Evolutionary conservation across 2,888 invertebrate genomes (phyloP), one percentile per base, ranked within the genome.

Genomic region (Spodoptera littoralis): DNA sequence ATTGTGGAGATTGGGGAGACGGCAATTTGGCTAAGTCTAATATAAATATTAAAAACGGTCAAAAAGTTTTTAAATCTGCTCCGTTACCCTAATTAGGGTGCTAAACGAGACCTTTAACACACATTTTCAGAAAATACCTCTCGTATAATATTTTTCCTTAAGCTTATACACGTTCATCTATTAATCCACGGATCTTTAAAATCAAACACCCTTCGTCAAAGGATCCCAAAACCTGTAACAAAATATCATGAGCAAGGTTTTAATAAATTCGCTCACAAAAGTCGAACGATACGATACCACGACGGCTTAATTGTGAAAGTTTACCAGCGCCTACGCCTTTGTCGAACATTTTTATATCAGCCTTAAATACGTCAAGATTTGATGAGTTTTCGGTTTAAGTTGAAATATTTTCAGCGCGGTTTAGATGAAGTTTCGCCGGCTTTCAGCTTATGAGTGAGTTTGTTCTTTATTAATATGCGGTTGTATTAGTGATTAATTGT

Each of bases 221-320:
- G 71, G 67, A 63, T 71, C 59, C 60, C 48, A 60, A 69, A 74
- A 67, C 56, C 66, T 71, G 65, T 70, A 79, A 81, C 80, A 82
- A 72, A 84, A 83, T 81, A 84, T 77, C 71, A 72, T 56, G 62
- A 77, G 79, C 63, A 70, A 58, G 62, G 77, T 83, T 86, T 84
- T 87, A 86, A 84, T 86, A 86, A 87, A 87, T 84, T 78, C 74
- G 73, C 73, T 80, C 64, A 82, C 66, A 73, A 74, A 77, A 79
- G 66, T 69, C 66, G 63, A 70, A 72, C 77, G 74, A 63, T 58
- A 66, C 74, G 72, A 75, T 78, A 80, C 72, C 65, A 45, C 63
- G 61, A 78, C 73, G 76, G 75, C 80, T 81, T 88, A 85, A 88
- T 88, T 88, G 87, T 84, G 71, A 86, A 88, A 88, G 77, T 88